Base-by-base conservation (phyloP, 2,888 invertebrate species). In the Euspilapteryx auroguttella region DNA sequence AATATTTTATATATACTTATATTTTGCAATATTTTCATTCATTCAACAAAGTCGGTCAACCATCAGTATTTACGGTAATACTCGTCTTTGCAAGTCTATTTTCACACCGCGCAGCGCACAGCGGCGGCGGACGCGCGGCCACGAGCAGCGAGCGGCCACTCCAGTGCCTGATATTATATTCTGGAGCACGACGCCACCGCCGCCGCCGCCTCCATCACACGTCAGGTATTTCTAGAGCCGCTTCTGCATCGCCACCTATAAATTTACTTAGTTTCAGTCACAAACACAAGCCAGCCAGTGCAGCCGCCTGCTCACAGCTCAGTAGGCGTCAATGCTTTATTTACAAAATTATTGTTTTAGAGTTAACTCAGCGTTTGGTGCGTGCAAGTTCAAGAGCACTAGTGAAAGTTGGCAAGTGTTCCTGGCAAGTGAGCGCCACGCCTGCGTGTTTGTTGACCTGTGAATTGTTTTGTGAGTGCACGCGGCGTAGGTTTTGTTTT, bases 171-270 rank as follows among this genome's bases (percentile, higher is more conserved):
- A 71, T 73, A 75, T 75, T 68, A 69, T 75, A 75, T 73, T 73
- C 75, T 73, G 56, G 78, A 79, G 65, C 75, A 73, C 62, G 71
- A 52, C 57, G 54, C 53, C 40, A 58, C 73, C 28, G n/a, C 64
- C 69, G 51, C 68, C 69, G 58, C 66, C 51, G 55, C 47, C 56
- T n/a, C n/a, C n/a, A n/a, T n/a, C n/a, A n/a, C 68, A 63, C 65
- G 55, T 62, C 65, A 58, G 78, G 78, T 68, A 71, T 78, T 61
- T 78, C 75, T 59, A 75, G 73, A 68, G 66, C 55, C 63, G 57
- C 61, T 59, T 58, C 64, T 55, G 62, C 21, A 15, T 26, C 22
- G 27, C 59, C 66, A 68, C 64, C 69, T 71, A 65, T 65, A 63
- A 65, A 61, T 59, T 62, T 65, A 61, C 58, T 63, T 64, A 65